A percentile compares a stretch with the other conserved stretches of the same genome.
These are phyloP conservation scores for Heterodera schachtii DNA, from an alignment of 1,140 invertebrate species.

Conservation along the genomic window DNA sequence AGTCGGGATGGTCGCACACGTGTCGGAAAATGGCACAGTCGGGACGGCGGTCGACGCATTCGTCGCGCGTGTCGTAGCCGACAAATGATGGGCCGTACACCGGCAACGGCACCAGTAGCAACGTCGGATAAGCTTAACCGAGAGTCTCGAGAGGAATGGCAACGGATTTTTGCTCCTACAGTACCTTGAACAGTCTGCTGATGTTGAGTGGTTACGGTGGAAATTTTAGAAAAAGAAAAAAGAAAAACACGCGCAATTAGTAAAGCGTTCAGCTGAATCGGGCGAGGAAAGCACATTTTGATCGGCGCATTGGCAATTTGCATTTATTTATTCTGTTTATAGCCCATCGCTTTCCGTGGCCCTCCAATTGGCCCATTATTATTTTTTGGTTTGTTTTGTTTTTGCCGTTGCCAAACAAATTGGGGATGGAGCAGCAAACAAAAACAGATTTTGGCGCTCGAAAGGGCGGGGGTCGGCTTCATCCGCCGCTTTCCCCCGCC, in stretches of 20 bases:
- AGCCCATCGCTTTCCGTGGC: neutral
- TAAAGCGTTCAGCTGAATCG: no score
- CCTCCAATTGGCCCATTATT: neutral
- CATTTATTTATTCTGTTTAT: neutral
- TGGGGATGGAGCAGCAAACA: neutral
- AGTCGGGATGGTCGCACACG: conserved; percentile 18
- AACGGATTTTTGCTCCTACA: neutral
- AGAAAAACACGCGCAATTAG: no score
- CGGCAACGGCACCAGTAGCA: neutral
- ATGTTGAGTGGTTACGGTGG: neutral
- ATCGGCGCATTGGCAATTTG: neutral
- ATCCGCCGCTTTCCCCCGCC: neutral
- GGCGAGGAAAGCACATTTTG: no score
- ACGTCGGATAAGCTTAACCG: neutral
- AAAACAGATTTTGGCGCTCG: neutral
- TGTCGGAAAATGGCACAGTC: conserved; percentile 17
- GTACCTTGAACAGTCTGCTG: neutral
- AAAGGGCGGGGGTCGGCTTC: neutral
- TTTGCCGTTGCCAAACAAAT: neutral
- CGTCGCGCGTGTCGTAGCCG: neutral
- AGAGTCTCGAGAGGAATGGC: neutral
- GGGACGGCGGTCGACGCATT: conserved; percentile 15
- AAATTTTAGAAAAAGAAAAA: neutral
- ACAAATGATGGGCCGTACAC: neutral
- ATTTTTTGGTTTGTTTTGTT: neutral